Conservation (phyloP, 2,113 vertebrate genomes). For the Marmota flaviventris region DNA sequence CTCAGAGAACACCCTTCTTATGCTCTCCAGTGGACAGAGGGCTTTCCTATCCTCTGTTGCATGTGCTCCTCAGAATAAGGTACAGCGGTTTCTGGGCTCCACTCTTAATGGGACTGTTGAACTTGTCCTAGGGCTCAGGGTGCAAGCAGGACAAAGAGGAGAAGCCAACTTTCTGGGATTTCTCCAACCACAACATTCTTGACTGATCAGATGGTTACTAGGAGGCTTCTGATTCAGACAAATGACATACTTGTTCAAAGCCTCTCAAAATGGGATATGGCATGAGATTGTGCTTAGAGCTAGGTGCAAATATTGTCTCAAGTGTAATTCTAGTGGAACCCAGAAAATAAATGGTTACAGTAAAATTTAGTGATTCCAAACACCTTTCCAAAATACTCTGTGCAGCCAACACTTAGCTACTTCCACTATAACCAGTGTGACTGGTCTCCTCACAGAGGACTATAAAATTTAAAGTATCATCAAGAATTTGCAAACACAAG, state of each 20-base stretch:
- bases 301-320: neutral
- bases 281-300: neutral
- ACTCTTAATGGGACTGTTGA: neutral
- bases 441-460: neutral
- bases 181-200: neutral
- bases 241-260: neutral
- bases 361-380: neutral
- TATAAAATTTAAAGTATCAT: neutral
- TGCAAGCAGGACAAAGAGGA: neutral
- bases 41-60: neutral
- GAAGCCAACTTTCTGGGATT: neutral
- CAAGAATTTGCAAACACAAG: slow-evolving; percentile 32
- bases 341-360: neutral
- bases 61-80: neutral
- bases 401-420: neutral
- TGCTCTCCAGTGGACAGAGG: neutral
- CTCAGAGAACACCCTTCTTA: neutral
- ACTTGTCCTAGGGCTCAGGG: neutral
- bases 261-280: neutral
- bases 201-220: neutral
- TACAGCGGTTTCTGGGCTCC: neutral
- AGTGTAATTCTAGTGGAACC: neutral
- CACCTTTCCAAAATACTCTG: neutral
- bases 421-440: neutral
- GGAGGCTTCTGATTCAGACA: slow-evolving; percentile 3